Percentiles rank a stretch among this genome's conserved stretches.
Conservation (phyloP, 2,113 vertebrate species). For the Acinonyx jubatus region DNA sequence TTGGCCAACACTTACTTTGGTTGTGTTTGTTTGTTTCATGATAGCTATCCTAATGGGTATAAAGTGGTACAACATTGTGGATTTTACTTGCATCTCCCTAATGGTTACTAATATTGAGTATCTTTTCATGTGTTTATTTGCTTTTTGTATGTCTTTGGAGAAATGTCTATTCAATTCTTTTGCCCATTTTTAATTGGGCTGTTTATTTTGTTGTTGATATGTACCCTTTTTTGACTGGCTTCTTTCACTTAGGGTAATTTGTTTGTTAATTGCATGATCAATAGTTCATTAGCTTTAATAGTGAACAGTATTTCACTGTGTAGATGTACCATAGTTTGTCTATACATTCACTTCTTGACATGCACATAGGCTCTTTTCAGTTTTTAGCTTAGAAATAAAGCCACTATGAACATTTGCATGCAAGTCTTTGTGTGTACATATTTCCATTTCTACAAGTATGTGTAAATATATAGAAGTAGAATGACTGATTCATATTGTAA, state of each 20-base stretch:
- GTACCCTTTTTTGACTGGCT: not conserved
- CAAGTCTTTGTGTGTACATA: not conserved
- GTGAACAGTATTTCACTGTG: not conserved
- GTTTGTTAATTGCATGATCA: not conserved
- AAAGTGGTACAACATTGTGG: not conserved
- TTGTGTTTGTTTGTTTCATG: not conserved
- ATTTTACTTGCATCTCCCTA: not conserved
- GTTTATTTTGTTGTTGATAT: not conserved
- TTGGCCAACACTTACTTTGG: not conserved
- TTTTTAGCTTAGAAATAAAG: not conserved
- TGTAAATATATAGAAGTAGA: not conserved
- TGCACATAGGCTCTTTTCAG: not conserved
- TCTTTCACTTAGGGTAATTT: not conserved
- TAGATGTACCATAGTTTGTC: not conserved
- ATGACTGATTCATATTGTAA: not conserved
- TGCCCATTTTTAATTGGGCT: not conserved
- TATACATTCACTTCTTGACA: not conserved
- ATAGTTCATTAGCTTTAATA: not conserved
- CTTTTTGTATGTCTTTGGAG: not conserved
- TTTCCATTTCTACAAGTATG: not conserved
- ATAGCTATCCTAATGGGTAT: not conserved
- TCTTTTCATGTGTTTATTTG: not conserved
- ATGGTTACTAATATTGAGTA: not conserved
- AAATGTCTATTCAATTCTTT: not conserved
- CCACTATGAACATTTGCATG: not conserved